phyloP scores from a whole-genome alignment of 2,113 vertebrate genomes.

The Glaucomys volans region DNA sequence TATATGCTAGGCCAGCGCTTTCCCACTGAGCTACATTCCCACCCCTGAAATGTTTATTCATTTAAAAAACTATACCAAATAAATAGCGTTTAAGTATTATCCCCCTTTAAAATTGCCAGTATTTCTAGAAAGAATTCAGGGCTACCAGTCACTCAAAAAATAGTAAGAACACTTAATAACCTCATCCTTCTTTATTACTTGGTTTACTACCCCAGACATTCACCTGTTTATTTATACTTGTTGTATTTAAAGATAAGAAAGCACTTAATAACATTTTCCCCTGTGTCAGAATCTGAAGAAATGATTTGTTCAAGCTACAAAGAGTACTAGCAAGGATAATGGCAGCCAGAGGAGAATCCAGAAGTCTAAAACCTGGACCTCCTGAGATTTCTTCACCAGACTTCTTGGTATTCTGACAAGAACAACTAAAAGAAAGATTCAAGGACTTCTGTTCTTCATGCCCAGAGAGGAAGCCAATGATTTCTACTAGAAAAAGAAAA shows the following conservation, averaged over 20 bases:
- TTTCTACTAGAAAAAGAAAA: neutral
- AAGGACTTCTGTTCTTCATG: neutral
- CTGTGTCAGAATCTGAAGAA: neutral
- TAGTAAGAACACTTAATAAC: conserved; percentile 3
- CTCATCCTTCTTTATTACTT: neutral
- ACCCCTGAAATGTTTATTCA: neutral
- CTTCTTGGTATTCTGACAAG: neutral
- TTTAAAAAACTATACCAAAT: conserved; percentile 62
- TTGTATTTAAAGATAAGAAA: conserved; percentile 12
- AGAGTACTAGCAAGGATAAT: neutral
- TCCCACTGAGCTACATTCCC: too few relatives aligned
- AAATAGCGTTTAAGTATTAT: conserved; percentile 13
- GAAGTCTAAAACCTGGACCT: neutral
- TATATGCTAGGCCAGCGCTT: too few relatives aligned
- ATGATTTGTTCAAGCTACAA: neutral
- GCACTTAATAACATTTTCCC: neutral
- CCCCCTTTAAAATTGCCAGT: conserved; percentile 12
- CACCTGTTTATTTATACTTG: neutral
- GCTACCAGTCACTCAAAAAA: neutral
- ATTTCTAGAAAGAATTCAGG: conserved; percentile 48
- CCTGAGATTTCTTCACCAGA: neutral
- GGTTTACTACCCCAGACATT: neutral
- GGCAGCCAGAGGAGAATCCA: neutral
- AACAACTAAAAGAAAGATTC: neutral
- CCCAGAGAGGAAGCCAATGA: neutral